phyloP scores from a whole-genome alignment of 2,113 vertebrate species.

The Charadrius vociferus region DNA sequence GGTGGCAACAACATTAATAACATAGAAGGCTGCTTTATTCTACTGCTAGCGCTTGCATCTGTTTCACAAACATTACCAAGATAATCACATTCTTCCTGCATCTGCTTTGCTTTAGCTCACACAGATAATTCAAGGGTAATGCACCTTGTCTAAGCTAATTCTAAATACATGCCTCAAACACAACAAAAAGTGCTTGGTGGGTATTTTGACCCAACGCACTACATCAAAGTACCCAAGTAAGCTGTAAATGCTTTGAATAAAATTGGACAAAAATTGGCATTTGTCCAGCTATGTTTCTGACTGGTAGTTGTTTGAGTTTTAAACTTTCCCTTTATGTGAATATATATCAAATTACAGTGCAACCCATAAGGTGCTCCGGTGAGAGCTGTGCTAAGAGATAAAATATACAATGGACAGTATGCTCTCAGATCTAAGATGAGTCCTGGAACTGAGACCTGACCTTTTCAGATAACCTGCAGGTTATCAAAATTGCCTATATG shows the following conservation, averaged over 20 bases:
- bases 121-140: constrained; percentile 69
- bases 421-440: background rate
- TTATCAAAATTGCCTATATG: background rate
- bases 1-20: constrained; percentile 46
- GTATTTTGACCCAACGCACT: constrained; percentile 56
- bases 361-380: background rate
- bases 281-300: constrained; percentile 69
- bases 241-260: constrained; percentile 29
- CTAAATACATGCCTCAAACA: constrained; percentile 52
- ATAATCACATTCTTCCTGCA: constrained; percentile 67
- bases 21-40: constrained; percentile 42
- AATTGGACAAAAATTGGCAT: constrained; percentile 69
- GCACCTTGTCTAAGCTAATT: constrained; percentile 70
- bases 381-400: background rate
- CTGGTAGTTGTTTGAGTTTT: background rate
- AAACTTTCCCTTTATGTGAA: background rate
- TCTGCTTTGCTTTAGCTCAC: constrained; percentile 69
- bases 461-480: background rate
- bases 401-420: background rate
- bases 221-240: constrained; percentile 51
- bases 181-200: constrained; percentile 40
- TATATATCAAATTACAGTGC: background rate
- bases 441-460: background rate
- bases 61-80: constrained; percentile 61
- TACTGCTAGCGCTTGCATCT: background rate